phyloP scores from a whole-genome alignment of 2,113 vertebrate species.

The Muntiacus reevesi region DNA sequence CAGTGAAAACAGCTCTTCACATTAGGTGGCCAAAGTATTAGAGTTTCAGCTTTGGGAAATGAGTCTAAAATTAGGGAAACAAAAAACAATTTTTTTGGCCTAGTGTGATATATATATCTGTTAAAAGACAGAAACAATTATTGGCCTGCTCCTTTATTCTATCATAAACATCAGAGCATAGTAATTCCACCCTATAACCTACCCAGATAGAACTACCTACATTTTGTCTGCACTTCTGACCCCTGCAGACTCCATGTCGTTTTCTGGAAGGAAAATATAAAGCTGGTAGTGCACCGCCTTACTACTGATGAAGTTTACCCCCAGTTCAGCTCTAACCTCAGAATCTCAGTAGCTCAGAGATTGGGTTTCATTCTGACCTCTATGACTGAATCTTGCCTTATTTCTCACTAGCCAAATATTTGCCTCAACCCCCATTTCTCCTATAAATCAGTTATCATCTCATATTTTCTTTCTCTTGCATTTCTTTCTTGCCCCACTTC shows the following conservation, averaged over 20 bases:
- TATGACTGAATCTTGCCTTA: background rate
- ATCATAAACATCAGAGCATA: background rate
- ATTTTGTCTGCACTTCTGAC: background rate
- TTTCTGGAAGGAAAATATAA: background rate
- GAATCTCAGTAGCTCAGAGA: background rate
- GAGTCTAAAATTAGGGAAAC: background rate
- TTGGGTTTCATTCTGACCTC: background rate
- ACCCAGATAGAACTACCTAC: background rate
- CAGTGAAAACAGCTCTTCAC: background rate
- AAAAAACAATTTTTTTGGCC: background rate
- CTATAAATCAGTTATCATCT: background rate
- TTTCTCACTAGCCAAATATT: background rate
- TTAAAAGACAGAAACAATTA: background rate
- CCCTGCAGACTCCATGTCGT: background rate
- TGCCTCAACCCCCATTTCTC: background rate
- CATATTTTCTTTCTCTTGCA: background rate
- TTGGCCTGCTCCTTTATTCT: background rate
- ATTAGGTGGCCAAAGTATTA: background rate
- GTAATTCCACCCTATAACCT: background rate
- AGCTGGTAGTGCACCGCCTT: accelerated
- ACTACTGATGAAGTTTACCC: background rate
- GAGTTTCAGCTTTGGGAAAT: background rate
- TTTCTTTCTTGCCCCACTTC: background rate
- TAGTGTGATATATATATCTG: background rate
- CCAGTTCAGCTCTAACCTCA: background rate